These are phyloP conservation scores for Gallinago undulata DNA, from an alignment of 2,113 vertebrate species.

Conservation along the genomic window DNA sequence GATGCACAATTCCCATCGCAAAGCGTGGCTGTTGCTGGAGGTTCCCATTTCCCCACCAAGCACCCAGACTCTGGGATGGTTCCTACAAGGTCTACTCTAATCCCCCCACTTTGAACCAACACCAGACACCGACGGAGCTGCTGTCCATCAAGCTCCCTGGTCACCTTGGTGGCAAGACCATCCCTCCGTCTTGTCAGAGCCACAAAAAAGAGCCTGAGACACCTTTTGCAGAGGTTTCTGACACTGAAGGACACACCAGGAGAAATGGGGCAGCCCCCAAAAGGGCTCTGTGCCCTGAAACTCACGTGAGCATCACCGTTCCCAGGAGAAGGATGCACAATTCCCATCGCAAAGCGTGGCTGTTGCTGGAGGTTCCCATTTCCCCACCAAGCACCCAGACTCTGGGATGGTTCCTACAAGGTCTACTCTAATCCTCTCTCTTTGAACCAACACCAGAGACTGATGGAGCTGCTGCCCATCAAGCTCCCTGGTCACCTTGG, in stretches of 20 bases:
- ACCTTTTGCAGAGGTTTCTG: not conserved
- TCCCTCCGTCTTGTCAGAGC: not conserved
- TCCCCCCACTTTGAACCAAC: not conserved
- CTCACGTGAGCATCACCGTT: not conserved
- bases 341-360: fast-evolving
- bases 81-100: not conserved
- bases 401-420: not conserved
- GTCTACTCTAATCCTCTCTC: not conserved
- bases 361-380: fast-evolving
- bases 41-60: not conserved
- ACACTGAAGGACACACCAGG: fast-evolving
- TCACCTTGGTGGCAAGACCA: constrained; percentile 19
- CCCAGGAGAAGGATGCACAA: fast-evolving
- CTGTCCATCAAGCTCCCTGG: not conserved
- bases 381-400: not conserved
- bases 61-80: not conserved
- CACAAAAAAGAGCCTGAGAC: not conserved
- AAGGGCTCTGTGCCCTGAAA: not conserved
- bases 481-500: not conserved
- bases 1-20: fast-evolving
- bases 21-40: fast-evolving
- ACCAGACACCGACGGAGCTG: not conserved
- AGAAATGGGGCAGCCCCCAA: not conserved
- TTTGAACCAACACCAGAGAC: not conserved
- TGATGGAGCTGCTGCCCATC: not conserved